Percentiles rank a stretch among this genome's conserved stretches.
Conservation (phyloP, 2,797 vertebrate species). For the Oreortyx pictus region DNA sequence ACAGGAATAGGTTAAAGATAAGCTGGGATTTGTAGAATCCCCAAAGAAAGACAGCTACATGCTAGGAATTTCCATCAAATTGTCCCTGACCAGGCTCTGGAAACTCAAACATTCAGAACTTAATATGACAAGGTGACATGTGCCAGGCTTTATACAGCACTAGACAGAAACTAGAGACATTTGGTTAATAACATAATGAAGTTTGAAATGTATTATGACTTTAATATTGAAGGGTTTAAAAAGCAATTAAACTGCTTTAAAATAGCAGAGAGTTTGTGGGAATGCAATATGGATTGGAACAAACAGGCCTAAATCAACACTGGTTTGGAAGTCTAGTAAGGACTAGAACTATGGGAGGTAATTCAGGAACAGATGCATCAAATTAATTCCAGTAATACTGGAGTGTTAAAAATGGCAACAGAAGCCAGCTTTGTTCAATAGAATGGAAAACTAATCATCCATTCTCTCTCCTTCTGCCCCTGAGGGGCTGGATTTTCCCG, state of each 20-base stretch:
- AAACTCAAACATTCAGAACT: background rate
- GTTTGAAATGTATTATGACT: constrained; percentile 22
- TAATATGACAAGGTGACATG: background rate
- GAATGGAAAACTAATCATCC: constrained; percentile 61
- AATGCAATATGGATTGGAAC: constrained; percentile 39
- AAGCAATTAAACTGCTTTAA: constrained; percentile 43
- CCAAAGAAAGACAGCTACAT: background rate
- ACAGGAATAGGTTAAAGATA: background rate
- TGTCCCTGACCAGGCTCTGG: background rate
- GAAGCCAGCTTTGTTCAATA: constrained; percentile 67
- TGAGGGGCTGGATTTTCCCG: constrained; percentile 41
- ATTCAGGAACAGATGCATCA: constrained; percentile 68
- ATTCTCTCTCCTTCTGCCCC: constrained; percentile 24
- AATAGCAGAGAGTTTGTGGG: constrained; percentile 40
- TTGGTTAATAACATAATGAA: constrained; percentile 5
- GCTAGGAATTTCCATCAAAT: background rate
- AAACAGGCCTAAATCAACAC: constrained; percentile 58
- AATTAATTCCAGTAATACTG: constrained; percentile 69
- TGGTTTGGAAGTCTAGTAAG: constrained; percentile 54
- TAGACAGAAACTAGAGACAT: background rate
- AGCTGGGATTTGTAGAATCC: background rate
- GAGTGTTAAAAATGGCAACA: constrained; percentile 67
- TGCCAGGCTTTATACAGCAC: background rate
- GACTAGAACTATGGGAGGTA: constrained; percentile 55
- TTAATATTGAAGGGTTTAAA: constrained; percentile 26